A percentile compares a stretch with the other conserved stretches of the same genome.
phyloP scores from a whole-genome alignment of 1,140 invertebrate genomes.

The Drosophila sturtevanti region DNA sequence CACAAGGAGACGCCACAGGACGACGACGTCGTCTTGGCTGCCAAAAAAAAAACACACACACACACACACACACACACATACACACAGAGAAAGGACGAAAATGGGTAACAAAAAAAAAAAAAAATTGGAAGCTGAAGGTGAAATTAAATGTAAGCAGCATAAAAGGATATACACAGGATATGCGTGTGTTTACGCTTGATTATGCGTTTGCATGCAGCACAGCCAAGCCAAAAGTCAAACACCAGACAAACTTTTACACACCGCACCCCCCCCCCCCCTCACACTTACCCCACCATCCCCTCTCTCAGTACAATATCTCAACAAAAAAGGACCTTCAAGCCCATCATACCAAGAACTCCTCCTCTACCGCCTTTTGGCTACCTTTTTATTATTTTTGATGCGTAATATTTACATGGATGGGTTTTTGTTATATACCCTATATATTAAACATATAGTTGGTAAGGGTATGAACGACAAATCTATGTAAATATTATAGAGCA shows the following conservation, averaged over 20 bases:
- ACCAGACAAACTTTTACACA: constrained; percentile 64
- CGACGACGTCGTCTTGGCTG: constrained; percentile 14
- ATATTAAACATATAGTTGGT: not conserved
- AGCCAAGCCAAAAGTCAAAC: constrained; percentile 73
- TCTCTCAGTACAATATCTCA: too few relatives aligned
- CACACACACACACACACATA: constrained; percentile 20
- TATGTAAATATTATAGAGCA: too few relatives aligned
- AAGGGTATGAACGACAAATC: not conserved
- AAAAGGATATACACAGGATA: constrained; percentile 41
- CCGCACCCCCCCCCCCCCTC: constrained; percentile 21
- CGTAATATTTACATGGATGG: constrained; percentile 63
- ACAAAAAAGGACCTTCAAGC: constrained; percentile 1
- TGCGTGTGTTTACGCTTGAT: constrained; percentile 67
- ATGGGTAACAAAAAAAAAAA: constrained; percentile 28
- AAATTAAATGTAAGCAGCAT: constrained; percentile 77
- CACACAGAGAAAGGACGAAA: constrained; percentile 17
- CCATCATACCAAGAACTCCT: constrained; percentile 4
- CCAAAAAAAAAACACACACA: constrained; percentile 12
- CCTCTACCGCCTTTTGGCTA: constrained; percentile 39
- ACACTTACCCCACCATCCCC: not conserved
- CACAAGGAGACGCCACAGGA: constrained; percentile 43
- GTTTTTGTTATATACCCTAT: constrained; percentile 12
- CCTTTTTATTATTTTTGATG: constrained; percentile 59
- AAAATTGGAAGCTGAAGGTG: constrained; percentile 55
- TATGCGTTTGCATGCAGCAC: constrained; percentile 79